These are phyloP conservation scores for Pomatorhinus ruficollis DNA, from an alignment of 2,113 vertebrate genomes.

Conservation along the genomic window DNA sequence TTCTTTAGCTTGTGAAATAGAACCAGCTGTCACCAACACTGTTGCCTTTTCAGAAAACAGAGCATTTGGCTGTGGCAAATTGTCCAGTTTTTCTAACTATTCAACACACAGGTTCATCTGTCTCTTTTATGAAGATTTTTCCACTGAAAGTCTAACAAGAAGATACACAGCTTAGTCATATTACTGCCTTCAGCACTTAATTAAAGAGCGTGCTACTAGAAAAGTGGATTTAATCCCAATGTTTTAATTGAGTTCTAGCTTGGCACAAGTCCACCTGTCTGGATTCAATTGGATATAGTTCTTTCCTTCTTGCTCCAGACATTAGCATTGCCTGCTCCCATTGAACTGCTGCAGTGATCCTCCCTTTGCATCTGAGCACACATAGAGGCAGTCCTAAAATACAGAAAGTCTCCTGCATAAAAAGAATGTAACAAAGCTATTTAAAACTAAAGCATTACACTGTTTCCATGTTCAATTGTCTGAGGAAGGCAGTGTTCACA, in stretches of 20 bases:
- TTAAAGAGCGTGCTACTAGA: constrained; percentile 50
- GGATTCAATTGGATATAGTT: neutral
- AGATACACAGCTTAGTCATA: constrained; percentile 30
- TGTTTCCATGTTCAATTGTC: neutral
- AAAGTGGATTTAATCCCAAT: constrained; percentile 49
- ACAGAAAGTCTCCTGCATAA: neutral
- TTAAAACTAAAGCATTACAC: neutral
- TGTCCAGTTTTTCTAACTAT: neutral
- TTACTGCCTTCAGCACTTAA: constrained; percentile 49
- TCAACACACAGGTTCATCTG: neutral
- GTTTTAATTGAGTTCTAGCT: constrained; percentile 55
- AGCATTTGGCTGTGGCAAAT: neutral
- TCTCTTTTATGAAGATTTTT: neutral
- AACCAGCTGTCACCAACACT: neutral
- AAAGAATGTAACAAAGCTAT: neutral
- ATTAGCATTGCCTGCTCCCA: neutral
- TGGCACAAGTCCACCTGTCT: constrained; percentile 40
- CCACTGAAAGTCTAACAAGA: neutral
- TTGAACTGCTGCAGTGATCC: neutral
- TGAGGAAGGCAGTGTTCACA: neutral
- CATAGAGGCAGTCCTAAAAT: neutral
- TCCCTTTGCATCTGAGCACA: neutral
- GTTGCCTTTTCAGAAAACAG: neutral
- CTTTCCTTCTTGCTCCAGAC: neutral
- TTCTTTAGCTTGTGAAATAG: neutral